Evolutionary conservation across 2,113 vertebrate genomes (phyloP).

Genomic region (Sula dactylatra): DNA sequence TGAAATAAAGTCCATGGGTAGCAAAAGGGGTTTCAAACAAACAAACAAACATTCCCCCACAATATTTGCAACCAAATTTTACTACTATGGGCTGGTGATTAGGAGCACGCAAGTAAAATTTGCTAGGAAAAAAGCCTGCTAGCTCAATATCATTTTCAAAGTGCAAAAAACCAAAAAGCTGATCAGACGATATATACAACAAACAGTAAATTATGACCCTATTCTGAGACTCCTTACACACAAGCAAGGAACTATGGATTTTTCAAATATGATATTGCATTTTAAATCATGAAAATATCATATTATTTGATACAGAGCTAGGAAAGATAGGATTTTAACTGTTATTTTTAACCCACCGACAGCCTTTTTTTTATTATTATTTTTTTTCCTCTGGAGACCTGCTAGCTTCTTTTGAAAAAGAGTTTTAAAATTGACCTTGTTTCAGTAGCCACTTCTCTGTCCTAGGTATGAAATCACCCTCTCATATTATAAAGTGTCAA

Average conservation of each 20-base stretch:
- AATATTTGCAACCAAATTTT: neutral
- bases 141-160: neutral
- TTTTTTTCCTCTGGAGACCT: neutral
- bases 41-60: neutral
- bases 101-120: neutral
- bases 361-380: neutral
- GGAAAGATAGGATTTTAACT: neutral
- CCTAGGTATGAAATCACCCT: neutral
- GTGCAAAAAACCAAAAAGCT: neutral
- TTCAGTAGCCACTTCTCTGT: slow-evolving; percentile 20
- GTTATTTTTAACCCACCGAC: neutral
- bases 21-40: neutral
- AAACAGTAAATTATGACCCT: neutral
- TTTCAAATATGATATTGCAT: neutral
- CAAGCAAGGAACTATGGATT: neutral
- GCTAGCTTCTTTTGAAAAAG: slow-evolving; percentile 1
- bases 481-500: slow-evolving; percentile 7
- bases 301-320: neutral
- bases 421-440: slow-evolving; percentile 44
- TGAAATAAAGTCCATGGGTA: neutral
- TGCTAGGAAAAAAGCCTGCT: neutral
- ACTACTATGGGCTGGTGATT: neutral
- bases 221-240: neutral
- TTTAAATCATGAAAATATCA: neutral
- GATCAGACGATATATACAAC: neutral